Evolutionary conservation across 2,888 invertebrate genomes (phyloP).

Genomic region (Esperia sulphurella): DNA sequence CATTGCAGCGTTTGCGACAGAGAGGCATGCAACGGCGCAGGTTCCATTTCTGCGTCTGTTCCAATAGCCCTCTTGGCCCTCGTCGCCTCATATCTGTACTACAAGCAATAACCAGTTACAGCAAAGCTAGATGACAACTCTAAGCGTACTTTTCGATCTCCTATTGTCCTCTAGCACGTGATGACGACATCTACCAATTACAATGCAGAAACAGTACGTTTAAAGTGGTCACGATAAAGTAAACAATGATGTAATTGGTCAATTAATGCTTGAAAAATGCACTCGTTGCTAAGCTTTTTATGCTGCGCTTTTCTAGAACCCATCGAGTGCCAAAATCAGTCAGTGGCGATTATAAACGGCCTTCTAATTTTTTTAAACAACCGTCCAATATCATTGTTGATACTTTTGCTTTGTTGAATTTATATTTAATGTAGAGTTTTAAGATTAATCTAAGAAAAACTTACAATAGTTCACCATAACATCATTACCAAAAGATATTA

Average conservation of each 20-base stretch:
- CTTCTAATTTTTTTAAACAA: constrained; percentile 36
- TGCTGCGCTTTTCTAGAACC: background rate
- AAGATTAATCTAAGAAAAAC: background rate
- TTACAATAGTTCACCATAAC: background rate
- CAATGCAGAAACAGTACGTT: background rate
- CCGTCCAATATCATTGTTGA: constrained; percentile 48
- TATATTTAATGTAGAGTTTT: constrained; percentile 15
- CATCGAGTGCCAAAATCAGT: constrained; percentile 2
- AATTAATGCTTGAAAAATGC: constrained; percentile 1
- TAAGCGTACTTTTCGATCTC: background rate
- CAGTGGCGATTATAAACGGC: constrained; percentile 15
- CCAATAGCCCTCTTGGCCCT: constrained; percentile 53
- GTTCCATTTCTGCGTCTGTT: constrained; percentile 48
- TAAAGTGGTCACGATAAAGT: constrained; percentile 1
- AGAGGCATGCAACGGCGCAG: constrained; percentile 75
- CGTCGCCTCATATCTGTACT: constrained; percentile 49
- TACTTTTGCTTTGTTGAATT: constrained; percentile 42
- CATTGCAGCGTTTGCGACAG: constrained; percentile 68
- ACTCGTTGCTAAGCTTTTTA: background rate
- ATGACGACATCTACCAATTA: background rate
- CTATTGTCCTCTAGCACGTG: background rate
- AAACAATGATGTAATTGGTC: constrained; percentile 10
- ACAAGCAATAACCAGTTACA: constrained; percentile 49
- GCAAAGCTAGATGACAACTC: background rate
- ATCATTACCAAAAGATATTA: background rate